Evolutionary conservation across 2,797 vertebrate species (phyloP), one percentile per base, ranked within the genome.

Genomic region (Sebastes kiyomatsui): DNA sequence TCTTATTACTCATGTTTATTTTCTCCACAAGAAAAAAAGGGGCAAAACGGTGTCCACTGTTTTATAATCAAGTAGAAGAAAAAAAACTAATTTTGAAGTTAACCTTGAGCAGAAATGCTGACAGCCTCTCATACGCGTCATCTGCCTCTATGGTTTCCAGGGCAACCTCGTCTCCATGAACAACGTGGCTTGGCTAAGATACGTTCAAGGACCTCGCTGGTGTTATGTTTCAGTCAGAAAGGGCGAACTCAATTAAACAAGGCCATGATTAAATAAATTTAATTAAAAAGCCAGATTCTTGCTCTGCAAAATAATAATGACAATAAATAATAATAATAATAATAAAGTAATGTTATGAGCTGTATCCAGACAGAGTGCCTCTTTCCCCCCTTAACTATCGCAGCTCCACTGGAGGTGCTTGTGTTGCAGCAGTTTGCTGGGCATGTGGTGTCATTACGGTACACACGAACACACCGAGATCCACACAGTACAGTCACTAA

Each of bases 141-240:
- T 84, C 67, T 79, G 83, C 69, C 69, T 55, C 65, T 67, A 62
- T 68, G 69, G 90, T 93, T 93, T 88, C 93, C 87, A 91, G 77
- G 89, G 90, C 83, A 92, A 93, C 89, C 32, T 12, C 8, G 62
- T 82, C 88, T 91, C 84, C 75, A 33, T 38, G 71, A 89, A 84
- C 75, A 85, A 81, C 71, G 18, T 35, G 71, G 66, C 10, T 80
- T 80, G 75, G 75, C 69, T 68, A 18, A 56, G 84, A 87, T 87
- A 84, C 42, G 10, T 30, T 28, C 27, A 73, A 86, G 71, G 75
- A 72, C 18, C 77, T 78, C 25, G 18, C 38, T 67, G 69, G 76
- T 73, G 56, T 77, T 59, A 72, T 86, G 79, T 79, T 75, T 11
- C 66, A 67, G n/a, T 75, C 58, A 84, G 64, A 81, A 66, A 75